A percentile compares a stretch with the other conserved stretches of the same genome.
Evolutionary conservation across 2,113 vertebrate genomes (phyloP).

Genomic region (Gambusia holbrooki): DNA sequence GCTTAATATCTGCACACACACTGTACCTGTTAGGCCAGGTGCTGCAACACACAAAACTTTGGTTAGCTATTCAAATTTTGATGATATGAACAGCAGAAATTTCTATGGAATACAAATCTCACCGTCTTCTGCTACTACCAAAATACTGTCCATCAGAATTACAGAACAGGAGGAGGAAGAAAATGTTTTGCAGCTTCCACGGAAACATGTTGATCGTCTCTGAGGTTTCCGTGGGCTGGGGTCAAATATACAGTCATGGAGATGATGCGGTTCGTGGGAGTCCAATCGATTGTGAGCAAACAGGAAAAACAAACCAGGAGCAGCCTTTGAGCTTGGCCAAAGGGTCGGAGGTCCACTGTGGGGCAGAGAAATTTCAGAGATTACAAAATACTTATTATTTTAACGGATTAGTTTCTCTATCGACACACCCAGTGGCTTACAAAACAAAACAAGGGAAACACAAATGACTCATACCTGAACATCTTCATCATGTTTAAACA

Average conservation of each 20-base stretch:
- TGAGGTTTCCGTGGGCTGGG: slow-evolving; percentile 24
- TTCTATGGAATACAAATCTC: background rate
- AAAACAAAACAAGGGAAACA: background rate
- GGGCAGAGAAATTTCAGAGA: background rate
- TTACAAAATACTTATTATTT: background rate
- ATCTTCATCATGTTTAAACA: background rate
- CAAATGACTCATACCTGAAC: background rate
- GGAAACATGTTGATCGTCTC: slow-evolving; percentile 33
- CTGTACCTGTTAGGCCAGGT: background rate
- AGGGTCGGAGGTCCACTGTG: background rate
- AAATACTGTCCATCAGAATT: background rate
- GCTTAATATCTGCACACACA: background rate
- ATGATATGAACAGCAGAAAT: background rate
- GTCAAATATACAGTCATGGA: background rate
- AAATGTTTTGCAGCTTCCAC: slow-evolving; percentile 13
- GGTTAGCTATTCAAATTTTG: background rate
- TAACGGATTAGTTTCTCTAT: background rate
- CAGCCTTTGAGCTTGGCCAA: slow-evolving; percentile 9
- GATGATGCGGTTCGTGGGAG: background rate
- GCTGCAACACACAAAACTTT: slow-evolving; percentile 11
- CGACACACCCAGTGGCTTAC: background rate
- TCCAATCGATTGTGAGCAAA: slow-evolving; percentile 12
- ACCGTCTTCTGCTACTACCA: rapidly evolving
- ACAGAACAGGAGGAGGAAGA: slow-evolving; percentile 44
- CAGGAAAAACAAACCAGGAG: background rate